A percentile compares a stretch with the other conserved stretches of the same genome.
Conservation (phyloP, 2,113 vertebrate genomes). For the Chelonoidis abingdonii region DNA sequence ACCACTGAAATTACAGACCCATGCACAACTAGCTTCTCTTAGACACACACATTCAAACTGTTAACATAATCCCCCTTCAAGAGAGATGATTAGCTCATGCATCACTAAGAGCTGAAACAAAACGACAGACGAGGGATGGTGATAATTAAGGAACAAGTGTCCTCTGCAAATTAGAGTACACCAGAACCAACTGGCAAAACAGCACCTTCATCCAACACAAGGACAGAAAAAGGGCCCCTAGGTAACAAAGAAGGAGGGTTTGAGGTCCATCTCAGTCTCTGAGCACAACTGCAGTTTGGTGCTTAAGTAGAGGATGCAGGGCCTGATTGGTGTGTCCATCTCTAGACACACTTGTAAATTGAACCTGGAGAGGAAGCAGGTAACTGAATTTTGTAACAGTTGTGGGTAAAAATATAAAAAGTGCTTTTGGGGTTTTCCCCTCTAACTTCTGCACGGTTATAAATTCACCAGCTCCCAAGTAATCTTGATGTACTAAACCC, state of each 20-base stretch:
- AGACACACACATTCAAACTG: neutral
- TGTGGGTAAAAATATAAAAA: neutral
- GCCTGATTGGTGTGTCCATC: neutral
- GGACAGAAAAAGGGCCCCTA: neutral
- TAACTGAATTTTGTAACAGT: neutral
- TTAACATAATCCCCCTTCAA: neutral
- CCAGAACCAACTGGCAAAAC: conserved; percentile 37
- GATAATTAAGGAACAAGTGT: conserved; percentile 77
- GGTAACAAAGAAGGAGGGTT: neutral
- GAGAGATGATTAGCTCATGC: neutral
- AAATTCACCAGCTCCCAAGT: conserved; percentile 32
- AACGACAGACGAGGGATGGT: neutral
- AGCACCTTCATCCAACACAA: neutral
- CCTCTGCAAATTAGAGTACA: conserved; percentile 64
- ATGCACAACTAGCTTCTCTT: neutral
- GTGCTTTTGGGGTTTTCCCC: neutral
- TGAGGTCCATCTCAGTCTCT: neutral
- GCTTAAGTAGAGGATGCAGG: neutral
- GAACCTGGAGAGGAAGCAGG: neutral
- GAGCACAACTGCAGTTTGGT: rapidly evolving
- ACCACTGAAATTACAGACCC: neutral
- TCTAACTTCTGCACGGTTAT: conserved; percentile 9
- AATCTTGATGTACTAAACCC: conserved; percentile 30
- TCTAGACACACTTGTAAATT: neutral
- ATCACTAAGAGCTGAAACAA: neutral